Evolutionary conservation across 2,113 vertebrate genomes (phyloP).

Genomic region (Steatornis caripensis): DNA sequence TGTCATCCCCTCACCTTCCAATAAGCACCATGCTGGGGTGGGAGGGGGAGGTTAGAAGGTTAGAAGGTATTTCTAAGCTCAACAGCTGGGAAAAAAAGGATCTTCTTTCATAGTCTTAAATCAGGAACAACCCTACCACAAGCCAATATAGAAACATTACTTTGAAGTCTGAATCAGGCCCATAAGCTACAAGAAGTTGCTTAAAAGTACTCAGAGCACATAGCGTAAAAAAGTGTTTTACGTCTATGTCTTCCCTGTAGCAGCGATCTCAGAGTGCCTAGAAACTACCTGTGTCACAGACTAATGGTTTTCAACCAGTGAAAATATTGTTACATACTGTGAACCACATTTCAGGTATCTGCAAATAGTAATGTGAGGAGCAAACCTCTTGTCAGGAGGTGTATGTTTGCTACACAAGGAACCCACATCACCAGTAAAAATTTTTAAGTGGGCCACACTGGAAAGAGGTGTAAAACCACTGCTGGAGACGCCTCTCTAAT

Average conservation of each 20-base stretch:
- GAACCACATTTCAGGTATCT: neutral
- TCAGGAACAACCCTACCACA: neutral
- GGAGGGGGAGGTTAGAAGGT: neutral
- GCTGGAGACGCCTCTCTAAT: neutral
- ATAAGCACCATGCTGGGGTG: neutral
- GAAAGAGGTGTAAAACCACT: neutral
- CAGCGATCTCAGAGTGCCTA: neutral
- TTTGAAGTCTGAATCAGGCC: neutral
- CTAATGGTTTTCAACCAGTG: neutral
- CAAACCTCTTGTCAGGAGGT: neutral
- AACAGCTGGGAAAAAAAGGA: neutral
- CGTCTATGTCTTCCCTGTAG: neutral
- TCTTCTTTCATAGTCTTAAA: neutral
- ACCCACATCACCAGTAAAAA: neutral
- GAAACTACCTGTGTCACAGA: neutral
- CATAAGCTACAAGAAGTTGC: neutral
- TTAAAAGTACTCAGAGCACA: neutral
- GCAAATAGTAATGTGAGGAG: neutral
- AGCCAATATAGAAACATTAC: neutral
- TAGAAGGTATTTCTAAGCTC: neutral
- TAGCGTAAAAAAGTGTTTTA: neutral
- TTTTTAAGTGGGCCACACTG: neutral
- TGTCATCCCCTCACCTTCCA: neutral
- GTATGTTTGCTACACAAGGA: neutral
- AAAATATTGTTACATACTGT: neutral